phyloP scores from a whole-genome alignment of 2,113 vertebrate genomes.

The Lasiurus borealis region DNA sequence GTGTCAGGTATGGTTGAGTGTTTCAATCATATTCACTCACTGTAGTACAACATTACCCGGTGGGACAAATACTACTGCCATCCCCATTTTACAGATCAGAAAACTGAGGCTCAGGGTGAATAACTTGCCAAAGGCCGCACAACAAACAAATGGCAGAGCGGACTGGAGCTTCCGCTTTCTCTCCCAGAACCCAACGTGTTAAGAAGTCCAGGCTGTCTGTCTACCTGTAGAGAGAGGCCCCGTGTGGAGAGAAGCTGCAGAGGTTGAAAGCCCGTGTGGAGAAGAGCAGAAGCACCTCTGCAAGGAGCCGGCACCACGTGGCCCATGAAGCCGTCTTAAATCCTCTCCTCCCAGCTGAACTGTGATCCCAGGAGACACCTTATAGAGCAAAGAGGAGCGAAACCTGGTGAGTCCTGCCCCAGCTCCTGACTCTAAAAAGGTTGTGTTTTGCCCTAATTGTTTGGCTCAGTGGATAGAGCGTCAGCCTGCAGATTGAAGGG shows the following conservation, averaged over 20 bases:
- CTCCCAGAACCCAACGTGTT: not conserved
- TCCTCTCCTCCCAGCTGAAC: not conserved
- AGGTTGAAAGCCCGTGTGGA: not conserved
- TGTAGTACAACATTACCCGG: not conserved
- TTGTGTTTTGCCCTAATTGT: not conserved
- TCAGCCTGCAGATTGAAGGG: too few relatives aligned
- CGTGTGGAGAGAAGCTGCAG: not conserved
- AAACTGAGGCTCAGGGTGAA: not conserved
- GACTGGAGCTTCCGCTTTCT: not conserved
- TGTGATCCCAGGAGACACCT: not conserved
- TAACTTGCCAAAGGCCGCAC: not conserved
- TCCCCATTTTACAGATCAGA: not conserved
- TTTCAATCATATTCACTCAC: not conserved
- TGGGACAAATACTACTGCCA: not conserved
- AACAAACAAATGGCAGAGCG: not conserved
- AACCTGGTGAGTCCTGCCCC: not conserved
- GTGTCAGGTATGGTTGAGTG: not conserved
- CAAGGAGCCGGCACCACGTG: not conserved
- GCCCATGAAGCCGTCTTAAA: not conserved
- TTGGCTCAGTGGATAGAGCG: too few relatives aligned
- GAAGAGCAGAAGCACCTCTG: not conserved
- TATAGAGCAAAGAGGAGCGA: not conserved
- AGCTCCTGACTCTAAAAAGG: slow-evolving; percentile 5
- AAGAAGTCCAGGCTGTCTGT: not conserved
- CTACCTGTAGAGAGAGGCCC: not conserved